Conservation (phyloP, 1,140 invertebrate genomes). For the Thaumatotibia leucotreta region DNA sequence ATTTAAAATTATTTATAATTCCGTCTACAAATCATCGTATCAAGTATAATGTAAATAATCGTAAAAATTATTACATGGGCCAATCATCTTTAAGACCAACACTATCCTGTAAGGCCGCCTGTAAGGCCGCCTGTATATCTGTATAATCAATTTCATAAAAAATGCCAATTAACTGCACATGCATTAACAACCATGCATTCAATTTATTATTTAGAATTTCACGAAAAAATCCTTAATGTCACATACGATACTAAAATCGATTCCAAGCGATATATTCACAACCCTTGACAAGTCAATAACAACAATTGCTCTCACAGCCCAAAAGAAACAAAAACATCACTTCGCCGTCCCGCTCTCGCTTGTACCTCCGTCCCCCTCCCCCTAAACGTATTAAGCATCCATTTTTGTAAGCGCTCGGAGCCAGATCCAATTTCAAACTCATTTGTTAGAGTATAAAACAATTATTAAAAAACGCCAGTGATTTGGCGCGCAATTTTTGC, state of each 20-base stretch:
- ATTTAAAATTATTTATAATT: no score
- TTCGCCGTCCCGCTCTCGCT: constrained; percentile 22
- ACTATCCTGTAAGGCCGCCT: no score
- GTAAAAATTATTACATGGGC: no score
- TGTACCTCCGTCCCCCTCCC: constrained; percentile 39
- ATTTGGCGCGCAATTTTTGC: constrained; percentile 65
- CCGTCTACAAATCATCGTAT: no score
- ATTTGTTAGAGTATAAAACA: constrained; percentile 75
- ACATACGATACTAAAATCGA: neutral
- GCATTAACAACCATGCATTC: no score
- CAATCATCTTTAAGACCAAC: no score
- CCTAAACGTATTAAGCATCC: constrained; percentile 70
- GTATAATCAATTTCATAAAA: no score
- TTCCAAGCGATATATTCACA: neutral
- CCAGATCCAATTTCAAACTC: constrained; percentile 74
- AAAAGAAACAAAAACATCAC: constrained; percentile 3
- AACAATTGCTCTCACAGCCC: neutral
- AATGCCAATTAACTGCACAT: no score
- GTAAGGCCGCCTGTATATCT: no score
- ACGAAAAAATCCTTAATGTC: neutral
- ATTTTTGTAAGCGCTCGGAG: constrained; percentile 72
- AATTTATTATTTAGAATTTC: no score
- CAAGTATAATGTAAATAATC: no score
- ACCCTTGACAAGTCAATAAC: neutral
- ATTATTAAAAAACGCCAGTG: constrained; percentile 75